Conservation (phyloP, 1,140 invertebrate species). For the Dryas iulia region DNA sequence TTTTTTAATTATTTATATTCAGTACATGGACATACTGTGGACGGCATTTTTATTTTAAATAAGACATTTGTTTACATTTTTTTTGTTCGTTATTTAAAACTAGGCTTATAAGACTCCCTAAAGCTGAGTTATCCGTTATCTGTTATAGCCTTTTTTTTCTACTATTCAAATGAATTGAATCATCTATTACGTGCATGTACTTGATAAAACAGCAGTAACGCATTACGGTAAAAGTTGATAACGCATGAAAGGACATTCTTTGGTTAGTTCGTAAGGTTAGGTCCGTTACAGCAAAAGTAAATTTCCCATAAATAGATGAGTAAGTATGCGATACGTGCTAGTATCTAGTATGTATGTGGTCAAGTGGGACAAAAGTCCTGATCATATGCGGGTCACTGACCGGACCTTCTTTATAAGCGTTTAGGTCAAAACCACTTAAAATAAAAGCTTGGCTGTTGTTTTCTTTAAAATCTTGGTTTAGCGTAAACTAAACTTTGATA, state of each 20-base stretch:
- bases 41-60: too few species aligned
- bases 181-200: too few species aligned
- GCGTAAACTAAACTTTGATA: constrained; percentile 5
- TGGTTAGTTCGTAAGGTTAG: not conserved
- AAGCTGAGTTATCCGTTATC: too few species aligned
- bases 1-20: too few species aligned
- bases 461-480: constrained; percentile 6
- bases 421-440: constrained; percentile 39
- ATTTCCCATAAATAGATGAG: constrained; percentile 25
- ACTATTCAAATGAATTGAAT: too few species aligned
- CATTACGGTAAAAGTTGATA: too few species aligned
- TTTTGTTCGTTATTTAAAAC: too few species aligned
- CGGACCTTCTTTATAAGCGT: constrained; percentile 37
- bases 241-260: not conserved
- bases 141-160: too few species aligned
- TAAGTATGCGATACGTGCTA: constrained; percentile 23
- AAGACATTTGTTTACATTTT: too few species aligned
- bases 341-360: constrained; percentile 35
- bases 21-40: too few species aligned
- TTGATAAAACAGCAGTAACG: too few species aligned
- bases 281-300: constrained; percentile 11
- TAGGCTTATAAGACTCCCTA: too few species aligned
- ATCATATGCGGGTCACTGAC: constrained; percentile 34
- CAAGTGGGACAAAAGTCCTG: constrained; percentile 35
- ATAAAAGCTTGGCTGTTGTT: constrained; percentile 16